Base-by-base conservation (phyloP, 2,113 vertebrate species). In the Ctenomys sociabilis region DNA sequence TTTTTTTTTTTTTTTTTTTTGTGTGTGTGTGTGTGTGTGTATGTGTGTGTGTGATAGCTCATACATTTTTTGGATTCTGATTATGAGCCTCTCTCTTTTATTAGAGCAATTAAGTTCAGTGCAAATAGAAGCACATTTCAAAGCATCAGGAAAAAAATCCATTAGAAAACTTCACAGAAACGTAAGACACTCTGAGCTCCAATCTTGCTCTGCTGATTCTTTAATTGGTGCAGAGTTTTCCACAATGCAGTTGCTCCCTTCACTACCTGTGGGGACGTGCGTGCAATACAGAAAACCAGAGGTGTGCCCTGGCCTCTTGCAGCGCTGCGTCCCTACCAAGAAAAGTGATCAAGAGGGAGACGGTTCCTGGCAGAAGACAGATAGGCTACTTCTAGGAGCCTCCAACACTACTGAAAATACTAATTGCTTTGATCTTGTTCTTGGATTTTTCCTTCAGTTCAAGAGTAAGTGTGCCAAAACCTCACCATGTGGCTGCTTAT, bases 311-410 rank as follows among this genome's bases (percentile, higher is more conserved):
- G 84, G 35, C 68, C 7, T 94, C 88, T 35, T 78, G 64, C 68
- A 73, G 40, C 80, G 26, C 49, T 30, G 43, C 14, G 49, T 49
- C 75, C 32, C 43, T 32, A 78, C 75, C 26, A 6, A 83, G 59
- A 10, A 43, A 85, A 61, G 64, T 72, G 66, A 72, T 85, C 87
- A 86, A 83, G 85, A 98, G 93, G 43, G 40, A 96, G 95, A 95
- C 91, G 91, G 66, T 90, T 94, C 54, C 72, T 88, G 85, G 8
- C 64, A 61, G 97, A 98, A 97, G 96, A 97, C 94, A 93, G 96
- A 95, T 97, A 96, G 85, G 40, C 87, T 97, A 66, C 89, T 88
- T 95, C 93, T 92, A 93, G 96, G 92, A 96, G 93, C 72, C 91
- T 81, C 77, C 35, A 64, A 91, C 88, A 92, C 92, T 73, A 66